Evolutionary conservation across 2,888 invertebrate genomes (phyloP).

Genomic region (Junonia oenone): DNA sequence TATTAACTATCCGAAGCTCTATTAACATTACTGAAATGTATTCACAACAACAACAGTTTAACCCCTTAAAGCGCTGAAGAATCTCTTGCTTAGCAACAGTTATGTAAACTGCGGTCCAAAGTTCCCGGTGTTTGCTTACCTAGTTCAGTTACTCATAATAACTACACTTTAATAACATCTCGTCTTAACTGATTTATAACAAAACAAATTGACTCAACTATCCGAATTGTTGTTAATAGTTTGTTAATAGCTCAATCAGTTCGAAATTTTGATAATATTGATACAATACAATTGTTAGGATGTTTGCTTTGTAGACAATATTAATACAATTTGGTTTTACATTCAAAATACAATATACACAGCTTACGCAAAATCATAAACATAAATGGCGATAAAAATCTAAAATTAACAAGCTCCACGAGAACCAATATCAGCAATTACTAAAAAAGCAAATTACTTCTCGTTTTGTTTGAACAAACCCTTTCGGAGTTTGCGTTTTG

Average conservation of each 20-base stretch:
- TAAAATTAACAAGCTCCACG: conserved; percentile 37
- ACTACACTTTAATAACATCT: not conserved
- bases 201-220: not conserved
- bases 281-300: not conserved
- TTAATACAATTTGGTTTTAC: too few species aligned
- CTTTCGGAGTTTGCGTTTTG: conserved; percentile 57
- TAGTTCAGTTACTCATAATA: conserved; percentile 5
- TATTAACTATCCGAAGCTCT: not conserved
- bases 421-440: conserved; percentile 43
- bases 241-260: not conserved
- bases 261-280: not conserved
- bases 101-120: conserved; percentile 15
- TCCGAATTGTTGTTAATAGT: not conserved
- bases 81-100: conserved; percentile 20
- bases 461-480: conserved; percentile 64
- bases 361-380: too few species aligned
- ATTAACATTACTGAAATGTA: conserved; percentile 19
- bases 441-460: conserved; percentile 46
- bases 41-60: conserved; percentile 23
- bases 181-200: not conserved
- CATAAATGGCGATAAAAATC: not conserved
- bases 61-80: conserved; percentile 22
- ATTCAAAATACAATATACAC: too few species aligned
- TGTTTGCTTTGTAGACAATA: not conserved
- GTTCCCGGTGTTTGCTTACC: conserved; percentile 2